A percentile compares a stretch with the other conserved stretches of the same genome.
Conservation (phyloP, 1,140 invertebrate genomes). For the Melanaphis sacchari region DNA sequence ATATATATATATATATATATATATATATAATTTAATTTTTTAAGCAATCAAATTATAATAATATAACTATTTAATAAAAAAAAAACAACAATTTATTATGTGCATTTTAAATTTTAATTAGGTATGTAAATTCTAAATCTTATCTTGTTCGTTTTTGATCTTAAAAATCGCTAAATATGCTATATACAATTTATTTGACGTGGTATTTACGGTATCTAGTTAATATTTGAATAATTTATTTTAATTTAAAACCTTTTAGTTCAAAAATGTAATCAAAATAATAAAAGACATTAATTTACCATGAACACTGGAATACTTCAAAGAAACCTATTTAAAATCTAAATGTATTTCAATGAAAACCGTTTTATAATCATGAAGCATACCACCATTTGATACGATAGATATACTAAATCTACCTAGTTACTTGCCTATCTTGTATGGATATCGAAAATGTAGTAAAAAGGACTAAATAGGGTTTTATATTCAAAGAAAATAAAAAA, state of each 20-base stretch:
- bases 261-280: neutral
- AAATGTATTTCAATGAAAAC: neutral
- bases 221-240: conserved; percentile 16
- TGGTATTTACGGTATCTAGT: neutral
- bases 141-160: neutral
- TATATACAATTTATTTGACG: neutral
- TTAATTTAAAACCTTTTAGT: neutral
- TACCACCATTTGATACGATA: neutral
- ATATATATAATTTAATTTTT: neutral
- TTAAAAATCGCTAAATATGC: neutral
- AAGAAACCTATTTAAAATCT: neutral
- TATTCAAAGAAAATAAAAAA: too few relatives aligned
- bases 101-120: conserved; percentile 26
- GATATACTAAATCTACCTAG: neutral
- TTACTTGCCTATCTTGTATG: too few relatives aligned
- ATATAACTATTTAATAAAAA: neutral
- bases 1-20: too few relatives aligned
- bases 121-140: neutral
- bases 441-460: too few relatives aligned
- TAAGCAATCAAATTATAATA: neutral
- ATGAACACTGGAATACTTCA: neutral
- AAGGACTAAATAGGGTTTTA: too few relatives aligned
- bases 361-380: neutral
- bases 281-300: neutral
- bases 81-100: neutral